These are phyloP conservation scores for Aptenodytes forsteri DNA, from an alignment of 2,113 vertebrate species.

Conservation along the genomic window DNA sequence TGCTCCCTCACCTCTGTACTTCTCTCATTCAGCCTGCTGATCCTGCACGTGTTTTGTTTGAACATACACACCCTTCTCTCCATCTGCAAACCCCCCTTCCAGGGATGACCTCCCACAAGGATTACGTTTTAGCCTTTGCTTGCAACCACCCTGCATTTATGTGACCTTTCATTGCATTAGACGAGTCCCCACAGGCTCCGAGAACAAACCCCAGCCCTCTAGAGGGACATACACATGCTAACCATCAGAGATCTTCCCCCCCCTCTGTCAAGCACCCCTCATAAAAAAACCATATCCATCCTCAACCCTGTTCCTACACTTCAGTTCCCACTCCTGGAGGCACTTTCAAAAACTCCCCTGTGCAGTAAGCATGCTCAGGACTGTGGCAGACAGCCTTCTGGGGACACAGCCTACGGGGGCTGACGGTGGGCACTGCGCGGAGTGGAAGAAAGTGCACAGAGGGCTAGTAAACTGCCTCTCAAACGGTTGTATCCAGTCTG, in stretches of 20 bases:
- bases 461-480: neutral
- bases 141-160: neutral
- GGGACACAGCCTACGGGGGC: neutral
- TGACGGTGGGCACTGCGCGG: accelerated
- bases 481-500: neutral
- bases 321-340: neutral
- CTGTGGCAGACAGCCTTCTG: neutral
- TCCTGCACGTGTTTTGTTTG: neutral
- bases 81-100: neutral
- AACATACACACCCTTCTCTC: neutral
- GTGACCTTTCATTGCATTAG: neutral
- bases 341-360: neutral
- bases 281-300: neutral
- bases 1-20: neutral
- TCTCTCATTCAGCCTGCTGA: neutral
- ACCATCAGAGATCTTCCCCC: neutral
- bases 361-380: neutral
- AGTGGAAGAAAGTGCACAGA: no score
- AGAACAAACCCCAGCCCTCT: neutral
- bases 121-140: neutral
- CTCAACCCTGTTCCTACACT: neutral
- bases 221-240: no score
- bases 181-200: accelerated
- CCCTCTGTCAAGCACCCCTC: neutral
- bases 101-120: neutral